Evolutionary conservation across 2,797 vertebrate genomes (phyloP).

Genomic region (Pantherophis alleghaniensis): DNA sequence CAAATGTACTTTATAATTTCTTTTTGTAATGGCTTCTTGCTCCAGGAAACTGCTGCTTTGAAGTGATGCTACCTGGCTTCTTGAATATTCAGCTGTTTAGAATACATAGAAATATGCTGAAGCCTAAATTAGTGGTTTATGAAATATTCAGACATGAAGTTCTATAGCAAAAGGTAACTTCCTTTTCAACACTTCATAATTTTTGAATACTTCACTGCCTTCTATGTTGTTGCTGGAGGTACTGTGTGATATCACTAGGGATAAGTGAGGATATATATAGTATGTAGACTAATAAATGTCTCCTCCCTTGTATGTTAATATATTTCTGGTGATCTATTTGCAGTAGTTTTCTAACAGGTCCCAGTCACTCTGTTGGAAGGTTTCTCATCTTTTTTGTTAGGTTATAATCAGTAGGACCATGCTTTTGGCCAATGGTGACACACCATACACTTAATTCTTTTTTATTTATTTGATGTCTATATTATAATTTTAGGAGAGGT

Average conservation of each 20-base stretch:
- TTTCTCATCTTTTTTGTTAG: background rate
- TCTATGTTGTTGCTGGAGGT: background rate
- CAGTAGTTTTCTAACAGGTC: background rate
- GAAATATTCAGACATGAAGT: constrained; percentile 54
- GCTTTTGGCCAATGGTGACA: background rate
- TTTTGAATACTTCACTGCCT: background rate
- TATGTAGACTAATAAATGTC: background rate
- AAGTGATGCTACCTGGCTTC: constrained; percentile 49
- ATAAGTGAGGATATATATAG: background rate
- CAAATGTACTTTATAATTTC: constrained; percentile 54
- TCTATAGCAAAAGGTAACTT: constrained; percentile 16
- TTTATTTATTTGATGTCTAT: background rate
- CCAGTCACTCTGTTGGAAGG: background rate
- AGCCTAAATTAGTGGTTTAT: constrained; percentile 57
- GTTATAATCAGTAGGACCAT: background rate
- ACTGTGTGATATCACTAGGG: background rate
- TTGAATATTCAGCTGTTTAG: constrained; percentile 66
- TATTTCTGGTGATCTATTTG: background rate
- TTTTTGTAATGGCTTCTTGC: constrained; percentile 58
- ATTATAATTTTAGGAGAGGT: background rate
- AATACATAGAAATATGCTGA: constrained; percentile 64
- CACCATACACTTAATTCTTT: background rate
- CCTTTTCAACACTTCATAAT: constrained; percentile 11
- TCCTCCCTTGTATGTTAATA: background rate
- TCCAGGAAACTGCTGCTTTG: constrained; percentile 60